Evolutionary conservation across 2,797 vertebrate species (phyloP).

Genomic region (Phaenicophaeus curvirostris): DNA sequence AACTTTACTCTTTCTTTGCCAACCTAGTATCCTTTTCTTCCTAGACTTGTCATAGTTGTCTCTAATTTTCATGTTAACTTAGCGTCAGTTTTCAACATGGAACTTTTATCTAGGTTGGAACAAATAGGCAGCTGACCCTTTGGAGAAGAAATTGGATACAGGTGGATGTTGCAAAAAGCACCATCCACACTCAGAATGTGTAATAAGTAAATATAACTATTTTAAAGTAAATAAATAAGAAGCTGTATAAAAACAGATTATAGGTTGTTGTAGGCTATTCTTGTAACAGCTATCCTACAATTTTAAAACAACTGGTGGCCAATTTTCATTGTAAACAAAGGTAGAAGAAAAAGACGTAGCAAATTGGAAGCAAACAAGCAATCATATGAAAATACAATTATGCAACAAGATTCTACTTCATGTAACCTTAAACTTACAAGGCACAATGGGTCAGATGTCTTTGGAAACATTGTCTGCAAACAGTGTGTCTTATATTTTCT

Average conservation of each 20-base stretch:
- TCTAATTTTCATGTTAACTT: background rate
- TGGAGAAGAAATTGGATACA: background rate
- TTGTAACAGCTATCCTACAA: background rate
- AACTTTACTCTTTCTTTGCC: background rate
- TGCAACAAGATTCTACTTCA: background rate
- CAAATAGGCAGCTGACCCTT: background rate
- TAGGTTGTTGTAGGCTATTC: background rate
- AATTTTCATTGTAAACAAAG: background rate
- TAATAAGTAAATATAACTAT: background rate
- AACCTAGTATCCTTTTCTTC: background rate
- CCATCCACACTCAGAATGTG: background rate
- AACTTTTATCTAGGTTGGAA: background rate
- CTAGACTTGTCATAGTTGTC: background rate
- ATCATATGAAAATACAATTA: background rate
- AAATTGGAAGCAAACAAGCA: background rate
- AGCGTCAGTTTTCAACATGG: background rate
- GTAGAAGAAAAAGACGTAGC: background rate
- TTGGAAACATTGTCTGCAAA: background rate
- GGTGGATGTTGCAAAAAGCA: background rate
- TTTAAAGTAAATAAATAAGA: background rate
- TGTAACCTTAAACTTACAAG: background rate
- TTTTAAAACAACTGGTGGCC: background rate
- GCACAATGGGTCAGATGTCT: background rate
- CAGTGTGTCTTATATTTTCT: background rate
- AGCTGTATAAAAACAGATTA: background rate